phyloP scores from a whole-genome alignment of 2,113 vertebrate genomes.

The Mus pahari region DNA sequence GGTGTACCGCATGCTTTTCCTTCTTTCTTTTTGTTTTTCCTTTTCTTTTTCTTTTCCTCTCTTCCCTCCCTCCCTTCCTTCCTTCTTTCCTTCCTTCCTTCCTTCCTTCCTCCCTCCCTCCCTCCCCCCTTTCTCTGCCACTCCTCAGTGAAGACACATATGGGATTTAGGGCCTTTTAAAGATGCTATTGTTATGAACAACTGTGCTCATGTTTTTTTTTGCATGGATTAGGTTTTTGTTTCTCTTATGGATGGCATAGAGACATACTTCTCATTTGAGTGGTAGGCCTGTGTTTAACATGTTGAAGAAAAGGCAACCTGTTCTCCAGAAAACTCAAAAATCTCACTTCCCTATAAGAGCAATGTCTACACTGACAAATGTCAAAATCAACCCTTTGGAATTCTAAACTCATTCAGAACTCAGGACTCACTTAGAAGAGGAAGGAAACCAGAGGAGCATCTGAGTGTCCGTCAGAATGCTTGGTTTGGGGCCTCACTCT shows the following conservation, averaged over 20 bases:
- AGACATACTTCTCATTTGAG: background rate
- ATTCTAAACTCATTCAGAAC: background rate
- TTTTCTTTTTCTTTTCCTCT: no score
- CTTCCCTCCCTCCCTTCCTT: no score
- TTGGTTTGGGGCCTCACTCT: background rate
- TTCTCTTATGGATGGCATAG: background rate
- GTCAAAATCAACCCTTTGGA: slow-evolving; percentile 8
- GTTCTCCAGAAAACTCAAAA: background rate
- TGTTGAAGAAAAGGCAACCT: background rate
- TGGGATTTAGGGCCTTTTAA: background rate
- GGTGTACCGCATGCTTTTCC: background rate
- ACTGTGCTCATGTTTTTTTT: background rate
- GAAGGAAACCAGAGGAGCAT: background rate
- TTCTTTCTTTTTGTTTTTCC: no score
- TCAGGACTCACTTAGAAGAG: background rate
- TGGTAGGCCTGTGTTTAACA: background rate
- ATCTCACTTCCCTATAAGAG: background rate
- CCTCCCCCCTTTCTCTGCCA: background rate
- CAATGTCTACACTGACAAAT: background rate
- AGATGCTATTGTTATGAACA: background rate
- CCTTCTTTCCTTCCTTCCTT: no score
- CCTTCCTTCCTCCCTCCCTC: background rate
- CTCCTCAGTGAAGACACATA: background rate
- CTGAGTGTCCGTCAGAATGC: background rate
- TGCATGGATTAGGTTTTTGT: background rate